Conservation (phyloP, 2,888 invertebrate genomes). For the Stramonita haemastoma region DNA sequence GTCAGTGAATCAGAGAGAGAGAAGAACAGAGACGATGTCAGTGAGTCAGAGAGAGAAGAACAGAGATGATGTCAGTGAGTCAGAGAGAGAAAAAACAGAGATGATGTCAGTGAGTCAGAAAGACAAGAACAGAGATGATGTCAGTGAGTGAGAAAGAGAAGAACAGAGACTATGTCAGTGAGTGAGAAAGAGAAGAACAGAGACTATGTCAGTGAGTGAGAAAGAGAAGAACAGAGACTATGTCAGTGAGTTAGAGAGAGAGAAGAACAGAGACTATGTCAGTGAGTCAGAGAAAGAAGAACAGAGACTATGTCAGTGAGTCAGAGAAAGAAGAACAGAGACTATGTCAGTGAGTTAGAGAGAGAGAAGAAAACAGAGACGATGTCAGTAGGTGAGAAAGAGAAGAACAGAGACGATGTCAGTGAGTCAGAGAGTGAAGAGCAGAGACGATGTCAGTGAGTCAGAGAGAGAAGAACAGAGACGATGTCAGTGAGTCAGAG, state of each 20-base stretch:
- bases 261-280: conserved; percentile 41
- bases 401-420: conserved; percentile 43
- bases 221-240: too few species aligned
- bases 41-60: conserved; percentile 49
- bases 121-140: conserved; percentile 51
- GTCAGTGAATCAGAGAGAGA: conserved; percentile 42
- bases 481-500: background rate
- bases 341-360: background rate
- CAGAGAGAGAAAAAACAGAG: too few species aligned
- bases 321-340: background rate
- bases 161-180: background rate
- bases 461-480: conserved; percentile 53
- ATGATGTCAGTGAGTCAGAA: too few species aligned
- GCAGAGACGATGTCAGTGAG: too few species aligned
- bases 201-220: background rate
- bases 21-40: conserved; percentile 38
- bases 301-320: background rate
- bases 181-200: conserved; percentile 49
- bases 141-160: conserved; percentile 48
- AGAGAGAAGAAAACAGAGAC: too few species aligned
- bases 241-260: too few species aligned
- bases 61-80: background rate
- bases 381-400: too few species aligned
- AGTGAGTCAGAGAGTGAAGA: background rate
- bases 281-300: background rate